Percentiles rank a stretch among this genome's conserved stretches.
Evolutionary conservation across 2,888 invertebrate species (phyloP).

Genomic region (Chesias legatella): DNA sequence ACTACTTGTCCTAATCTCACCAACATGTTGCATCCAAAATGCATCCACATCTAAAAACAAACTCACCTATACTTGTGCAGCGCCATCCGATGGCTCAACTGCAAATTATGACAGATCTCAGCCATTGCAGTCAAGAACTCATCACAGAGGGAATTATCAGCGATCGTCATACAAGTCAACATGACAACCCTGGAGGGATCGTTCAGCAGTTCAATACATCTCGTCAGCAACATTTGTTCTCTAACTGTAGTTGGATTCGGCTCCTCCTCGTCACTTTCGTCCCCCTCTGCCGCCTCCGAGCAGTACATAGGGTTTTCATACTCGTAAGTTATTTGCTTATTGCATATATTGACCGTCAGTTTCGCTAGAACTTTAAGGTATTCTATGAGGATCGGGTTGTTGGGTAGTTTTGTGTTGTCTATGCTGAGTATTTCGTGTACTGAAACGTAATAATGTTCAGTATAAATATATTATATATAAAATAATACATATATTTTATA

Average conservation of each 20-base stretch:
- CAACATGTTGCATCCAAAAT: too few relatives aligned
- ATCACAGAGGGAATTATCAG: conserved; percentile 72
- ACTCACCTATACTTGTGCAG: conserved; percentile 90
- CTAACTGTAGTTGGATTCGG: conserved; percentile 67
- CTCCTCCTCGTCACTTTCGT: conserved; percentile 81
- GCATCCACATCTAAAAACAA: conserved; percentile 1
- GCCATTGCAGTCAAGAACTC: conserved; percentile 85
- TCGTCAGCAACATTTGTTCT: conserved; percentile 71
- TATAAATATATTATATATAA: too few relatives aligned
- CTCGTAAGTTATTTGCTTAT: conserved; percentile 66
- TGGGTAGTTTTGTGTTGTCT: conserved; percentile 78
- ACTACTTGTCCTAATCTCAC: too few relatives aligned
- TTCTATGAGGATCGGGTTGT: conserved; percentile 65
- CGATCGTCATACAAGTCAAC: conserved; percentile 68
- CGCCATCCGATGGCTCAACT: conserved; percentile 89
- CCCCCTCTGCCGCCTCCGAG: conserved; percentile 71
- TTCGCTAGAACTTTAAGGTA: conserved; percentile 70
- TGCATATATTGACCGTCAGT: conserved; percentile 65
- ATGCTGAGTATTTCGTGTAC: conserved; percentile 70
- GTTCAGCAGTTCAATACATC: conserved; percentile 84
- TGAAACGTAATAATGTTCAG: too few relatives aligned
- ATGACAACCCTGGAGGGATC: conserved; percentile 72
- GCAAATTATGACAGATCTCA: conserved; percentile 90
- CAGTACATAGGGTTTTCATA: conserved; percentile 71
- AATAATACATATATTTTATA: too few relatives aligned